Evolutionary conservation across 1,140 invertebrate genomes (phyloP).

Genomic region (Brachionus calyciflorus): DNA sequence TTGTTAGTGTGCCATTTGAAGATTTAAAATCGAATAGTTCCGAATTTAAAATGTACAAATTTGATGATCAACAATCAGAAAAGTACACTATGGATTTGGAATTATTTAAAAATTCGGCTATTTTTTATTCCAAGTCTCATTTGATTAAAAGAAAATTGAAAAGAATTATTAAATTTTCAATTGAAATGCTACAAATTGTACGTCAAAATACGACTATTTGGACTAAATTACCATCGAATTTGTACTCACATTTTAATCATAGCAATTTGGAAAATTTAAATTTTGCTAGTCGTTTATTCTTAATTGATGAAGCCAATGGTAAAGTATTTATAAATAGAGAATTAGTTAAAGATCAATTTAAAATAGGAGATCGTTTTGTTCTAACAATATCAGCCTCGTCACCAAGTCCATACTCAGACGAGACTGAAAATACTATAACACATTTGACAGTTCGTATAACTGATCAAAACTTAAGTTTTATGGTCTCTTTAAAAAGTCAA

Average conservation of each 20-base stretch:
- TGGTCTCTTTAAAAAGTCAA: not conserved
- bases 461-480: constrained; percentile 19
- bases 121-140: constrained; percentile 38
- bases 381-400: constrained; percentile 30
- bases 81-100: not conserved
- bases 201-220: not conserved
- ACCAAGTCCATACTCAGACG: constrained; percentile 4
- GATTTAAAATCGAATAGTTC: not conserved
- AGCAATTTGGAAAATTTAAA: not conserved
- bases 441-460: constrained; percentile 10
- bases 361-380: constrained; percentile 39
- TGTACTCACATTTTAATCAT: not conserved
- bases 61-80: not conserved
- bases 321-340: constrained; percentile 27
- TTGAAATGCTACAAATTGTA: constrained; percentile 43
- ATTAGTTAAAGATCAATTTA: not conserved
- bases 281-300: not conserved
- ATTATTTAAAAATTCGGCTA: not conserved
- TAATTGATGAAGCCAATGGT: constrained; percentile 9
- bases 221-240: constrained; percentile 14
- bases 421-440: constrained; percentile 28
- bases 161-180: constrained; percentile 15
- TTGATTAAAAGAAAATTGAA: constrained; percentile 31
- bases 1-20: not conserved
- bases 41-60: not conserved